A percentile compares a stretch with the other conserved stretches of the same genome.
phyloP scores from a whole-genome alignment of 92 coral and sea anemone genomes.

The Montipora capitata region DNA sequence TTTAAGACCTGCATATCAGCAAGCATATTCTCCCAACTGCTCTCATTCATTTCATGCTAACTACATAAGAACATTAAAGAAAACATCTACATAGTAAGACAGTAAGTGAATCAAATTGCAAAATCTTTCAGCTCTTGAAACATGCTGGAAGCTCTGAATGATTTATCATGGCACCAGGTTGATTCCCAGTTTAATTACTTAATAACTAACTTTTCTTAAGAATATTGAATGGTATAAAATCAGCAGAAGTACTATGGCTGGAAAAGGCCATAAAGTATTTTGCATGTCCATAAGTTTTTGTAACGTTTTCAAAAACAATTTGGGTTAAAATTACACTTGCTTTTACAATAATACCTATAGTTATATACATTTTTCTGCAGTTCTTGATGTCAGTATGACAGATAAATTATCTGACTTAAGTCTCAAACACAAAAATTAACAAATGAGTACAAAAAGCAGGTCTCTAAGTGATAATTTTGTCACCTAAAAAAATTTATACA shows the following conservation, averaged over 20 bases:
- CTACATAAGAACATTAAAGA: background rate
- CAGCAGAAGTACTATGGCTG: background rate
- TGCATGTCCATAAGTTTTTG: background rate
- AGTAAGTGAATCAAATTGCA: too few species aligned
- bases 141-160: too few species aligned
- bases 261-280: background rate
- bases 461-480: constrained; percentile 2
- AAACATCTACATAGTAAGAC: too few species aligned
- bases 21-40: background rate
- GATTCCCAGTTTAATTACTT: too few species aligned
- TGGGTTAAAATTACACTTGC: background rate
- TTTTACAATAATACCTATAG: background rate
- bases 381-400: background rate
- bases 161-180: too few species aligned
- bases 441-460: background rate
- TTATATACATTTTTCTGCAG: background rate
- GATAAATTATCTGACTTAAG: background rate
- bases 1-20: background rate
- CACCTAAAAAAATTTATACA: constrained; percentile 19
- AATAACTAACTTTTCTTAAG: too few species aligned
- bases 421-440: background rate
- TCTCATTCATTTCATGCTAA: background rate
- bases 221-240: background rate
- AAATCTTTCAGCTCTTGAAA: too few species aligned
- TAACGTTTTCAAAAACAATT: background rate